Percentiles rank a stretch among this genome's conserved stretches.
Evolutionary conservation across 2,797 vertebrate genomes (phyloP).

Genomic region (Morelia viridis): DNA sequence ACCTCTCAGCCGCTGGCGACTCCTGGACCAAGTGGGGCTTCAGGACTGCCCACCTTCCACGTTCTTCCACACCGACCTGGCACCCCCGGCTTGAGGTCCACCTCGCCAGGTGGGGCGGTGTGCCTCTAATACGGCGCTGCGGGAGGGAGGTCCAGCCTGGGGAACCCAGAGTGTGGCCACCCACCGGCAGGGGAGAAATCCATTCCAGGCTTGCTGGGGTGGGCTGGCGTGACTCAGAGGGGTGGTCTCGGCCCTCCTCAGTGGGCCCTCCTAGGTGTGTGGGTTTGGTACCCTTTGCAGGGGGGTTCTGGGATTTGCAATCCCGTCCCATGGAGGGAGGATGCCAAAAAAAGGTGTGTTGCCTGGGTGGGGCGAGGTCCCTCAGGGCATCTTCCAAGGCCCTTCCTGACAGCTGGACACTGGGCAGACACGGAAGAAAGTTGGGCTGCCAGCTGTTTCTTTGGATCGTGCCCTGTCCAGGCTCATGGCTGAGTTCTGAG

Average conservation of each 20-base stretch:
- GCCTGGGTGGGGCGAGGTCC: not conserved
- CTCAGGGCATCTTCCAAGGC: too few species aligned
- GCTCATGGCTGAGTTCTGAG: not conserved
- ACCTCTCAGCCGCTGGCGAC: not conserved
- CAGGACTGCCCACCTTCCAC: constrained; percentile 68
- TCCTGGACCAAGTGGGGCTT: not conserved
- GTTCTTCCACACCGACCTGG: constrained; percentile 61
- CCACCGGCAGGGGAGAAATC: not conserved
- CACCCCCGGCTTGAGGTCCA: constrained; percentile 65
- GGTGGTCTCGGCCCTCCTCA: too few species aligned
- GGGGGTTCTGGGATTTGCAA: too few species aligned
- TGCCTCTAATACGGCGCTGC: rapidly evolving
- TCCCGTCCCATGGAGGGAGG: too few species aligned
- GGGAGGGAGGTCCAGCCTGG: not conserved
- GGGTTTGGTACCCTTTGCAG: too few species aligned
- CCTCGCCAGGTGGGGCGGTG: constrained; percentile 17
- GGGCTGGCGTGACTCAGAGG: not conserved
- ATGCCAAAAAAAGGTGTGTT: too few species aligned
- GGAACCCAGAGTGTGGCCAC: too few species aligned
- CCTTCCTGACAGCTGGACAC: not conserved
- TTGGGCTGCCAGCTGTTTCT: not conserved
- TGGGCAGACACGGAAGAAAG: not conserved
- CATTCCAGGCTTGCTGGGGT: not conserved
- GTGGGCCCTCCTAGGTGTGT: too few species aligned
- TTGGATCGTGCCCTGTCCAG: not conserved